These are phyloP conservation scores for Gastracanthus pulcherrimus DNA, from an alignment of 2,888 invertebrate genomes.

Conservation along the genomic window DNA sequence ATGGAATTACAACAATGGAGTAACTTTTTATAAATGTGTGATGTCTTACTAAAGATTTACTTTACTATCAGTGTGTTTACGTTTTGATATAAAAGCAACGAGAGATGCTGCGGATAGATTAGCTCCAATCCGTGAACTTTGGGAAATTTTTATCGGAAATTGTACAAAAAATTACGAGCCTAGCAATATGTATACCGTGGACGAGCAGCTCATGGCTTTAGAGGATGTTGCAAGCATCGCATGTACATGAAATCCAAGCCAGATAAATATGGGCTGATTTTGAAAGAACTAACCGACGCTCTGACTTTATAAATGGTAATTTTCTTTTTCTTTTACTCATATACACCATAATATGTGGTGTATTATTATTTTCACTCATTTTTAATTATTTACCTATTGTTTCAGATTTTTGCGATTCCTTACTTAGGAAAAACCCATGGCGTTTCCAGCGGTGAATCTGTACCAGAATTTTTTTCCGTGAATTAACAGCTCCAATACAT, in stretches of 20 bases:
- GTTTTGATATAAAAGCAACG: slow-evolving; percentile 8
- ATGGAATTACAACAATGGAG: slow-evolving; percentile 4
- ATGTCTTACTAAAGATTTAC: background rate
- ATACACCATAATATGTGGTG: too few species aligned
- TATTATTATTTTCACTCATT: too few species aligned
- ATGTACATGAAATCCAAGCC: background rate
- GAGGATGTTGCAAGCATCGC: background rate
- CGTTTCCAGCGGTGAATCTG: too few species aligned
- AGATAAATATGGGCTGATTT: background rate
- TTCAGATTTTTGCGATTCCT: too few species aligned
- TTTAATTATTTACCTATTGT: too few species aligned
- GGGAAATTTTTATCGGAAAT: slow-evolving; percentile 36
- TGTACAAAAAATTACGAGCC: background rate
- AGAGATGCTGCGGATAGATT: slow-evolving; percentile 25
- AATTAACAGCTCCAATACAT: too few species aligned
- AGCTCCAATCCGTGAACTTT: slow-evolving; percentile 26
- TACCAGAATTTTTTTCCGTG: too few species aligned
- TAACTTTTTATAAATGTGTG: slow-evolving; percentile 20
- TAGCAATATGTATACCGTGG: background rate
- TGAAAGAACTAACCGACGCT: background rate
- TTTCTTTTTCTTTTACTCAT: too few species aligned
- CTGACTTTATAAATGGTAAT: too few species aligned
- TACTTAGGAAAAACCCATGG: too few species aligned
- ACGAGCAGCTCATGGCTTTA: slow-evolving; percentile 5
- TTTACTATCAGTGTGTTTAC: slow-evolving; percentile 22